Base-by-base conservation (phyloP, 1,140 invertebrate species). In the Monochamus saltuarius region DNA sequence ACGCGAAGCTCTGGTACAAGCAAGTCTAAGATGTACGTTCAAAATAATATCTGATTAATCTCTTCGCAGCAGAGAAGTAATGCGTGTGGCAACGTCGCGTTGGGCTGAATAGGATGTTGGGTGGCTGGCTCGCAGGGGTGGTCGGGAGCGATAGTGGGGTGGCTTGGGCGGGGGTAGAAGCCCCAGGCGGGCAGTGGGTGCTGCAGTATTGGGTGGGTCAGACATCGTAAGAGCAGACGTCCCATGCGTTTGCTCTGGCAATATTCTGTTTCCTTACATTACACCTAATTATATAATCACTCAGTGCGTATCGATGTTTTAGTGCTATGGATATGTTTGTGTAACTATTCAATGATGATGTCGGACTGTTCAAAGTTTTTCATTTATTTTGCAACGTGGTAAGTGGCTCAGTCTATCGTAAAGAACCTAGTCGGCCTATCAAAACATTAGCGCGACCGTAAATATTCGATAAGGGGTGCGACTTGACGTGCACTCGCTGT, bases 181-280 rank as follows among this genome's bases (percentile, higher is more conserved):
- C 71, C 74, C 74, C 71, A 64, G 72, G 72, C 68, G 73, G 74
- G 74, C 73, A 72, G 70, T 66, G 74, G 75, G 75, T 74, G 75
- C 70, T 68, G 70, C 73, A 73, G 72, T 69, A 69, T 73, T 74
- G 75, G 75, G 75, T 76, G 75, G 75, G 75, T 76, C 75, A 76
- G 75, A 75, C 73, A 69, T 68, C 68, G 68, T 61, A 70, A 55
- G 56, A 64, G 62, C 49, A 58, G 56, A 52, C 62, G 59, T 64
- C 49, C 53, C 68, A 70, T 67, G 63, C 68, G 63, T 65, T 61
- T 51, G 64, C 53, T 62, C 56, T 50, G 36, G 37, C 46, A 17
- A 47, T 35, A 57, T 38, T 56, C 47, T 43, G 43, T 53, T 39
- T 53, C 37, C 22, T 51, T 45, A 11, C 14, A 50, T 53, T 58